Conservation (phyloP, 2,797 vertebrate genomes). For the Pyrrhura leucotis region DNA sequence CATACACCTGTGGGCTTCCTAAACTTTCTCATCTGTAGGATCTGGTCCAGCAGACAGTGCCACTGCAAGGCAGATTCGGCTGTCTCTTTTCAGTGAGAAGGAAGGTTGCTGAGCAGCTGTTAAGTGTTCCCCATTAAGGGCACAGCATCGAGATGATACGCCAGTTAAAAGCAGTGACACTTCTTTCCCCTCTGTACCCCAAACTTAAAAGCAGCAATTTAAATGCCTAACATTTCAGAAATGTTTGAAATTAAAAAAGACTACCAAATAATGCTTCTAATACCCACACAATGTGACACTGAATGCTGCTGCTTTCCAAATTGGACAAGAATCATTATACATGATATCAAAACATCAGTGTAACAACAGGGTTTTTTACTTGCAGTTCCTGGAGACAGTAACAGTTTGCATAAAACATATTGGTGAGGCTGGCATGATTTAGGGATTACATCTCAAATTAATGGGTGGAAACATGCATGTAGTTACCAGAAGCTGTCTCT, state of each 20-base stretch:
- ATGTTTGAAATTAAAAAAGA: slow-evolving; percentile 25
- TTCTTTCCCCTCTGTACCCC: background rate
- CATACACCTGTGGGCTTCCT: background rate
- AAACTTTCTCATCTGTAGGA: background rate
- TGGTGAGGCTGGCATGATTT: background rate
- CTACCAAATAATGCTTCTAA: slow-evolving; percentile 24
- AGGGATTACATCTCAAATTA: background rate
- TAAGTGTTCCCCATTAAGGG: background rate
- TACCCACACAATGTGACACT: slow-evolving; percentile 41
- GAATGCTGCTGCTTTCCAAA: slow-evolving; percentile 32
- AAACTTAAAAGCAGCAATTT: slow-evolving; percentile 14
- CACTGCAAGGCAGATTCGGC: background rate
- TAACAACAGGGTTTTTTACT: background rate
- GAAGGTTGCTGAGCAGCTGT: background rate
- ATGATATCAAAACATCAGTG: background rate
- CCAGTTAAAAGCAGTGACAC: background rate
- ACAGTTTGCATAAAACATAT: background rate
- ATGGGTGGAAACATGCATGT: background rate
- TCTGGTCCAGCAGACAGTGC: background rate
- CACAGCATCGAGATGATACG: background rate
- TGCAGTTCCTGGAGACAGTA: background rate
- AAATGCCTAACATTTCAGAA: slow-evolving; percentile 18
- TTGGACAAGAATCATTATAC: background rate
- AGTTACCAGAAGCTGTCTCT: background rate
- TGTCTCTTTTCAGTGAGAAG: background rate